These are phyloP conservation scores for Popillia japonica DNA, from an alignment of 1,140 invertebrate species.

Conservation along the genomic window DNA sequence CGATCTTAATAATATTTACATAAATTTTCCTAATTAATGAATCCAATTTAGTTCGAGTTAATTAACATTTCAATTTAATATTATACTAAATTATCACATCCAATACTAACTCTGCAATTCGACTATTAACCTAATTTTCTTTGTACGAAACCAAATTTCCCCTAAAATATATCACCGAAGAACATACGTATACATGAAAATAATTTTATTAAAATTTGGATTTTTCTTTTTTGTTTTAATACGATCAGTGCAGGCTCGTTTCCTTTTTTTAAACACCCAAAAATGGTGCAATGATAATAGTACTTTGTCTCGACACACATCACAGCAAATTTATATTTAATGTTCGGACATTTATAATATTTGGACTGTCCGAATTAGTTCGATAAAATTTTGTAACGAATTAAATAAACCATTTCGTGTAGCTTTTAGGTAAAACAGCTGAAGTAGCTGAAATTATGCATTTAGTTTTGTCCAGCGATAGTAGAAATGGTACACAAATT, in stretches of 20 bases:
- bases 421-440: neutral
- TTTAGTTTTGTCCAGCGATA: no score
- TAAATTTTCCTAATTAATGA: neutral
- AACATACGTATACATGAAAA: neutral
- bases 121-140: neutral
- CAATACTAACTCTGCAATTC: neutral
- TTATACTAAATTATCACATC: neutral
- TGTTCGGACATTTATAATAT: no score
- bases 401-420: neutral
- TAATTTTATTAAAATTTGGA: neutral
- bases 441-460: no score
- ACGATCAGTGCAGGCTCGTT: neutral
- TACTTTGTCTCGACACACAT: neutral
- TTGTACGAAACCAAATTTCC: no score
- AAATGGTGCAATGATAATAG: neutral
- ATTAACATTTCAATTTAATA: neutral
- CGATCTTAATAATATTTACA: neutral
- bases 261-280: neutral
- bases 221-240: neutral
- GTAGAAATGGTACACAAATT: no score
- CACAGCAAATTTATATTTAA: neutral
- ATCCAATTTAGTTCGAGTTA: neutral
- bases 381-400: neutral
- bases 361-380: no score
- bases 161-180: neutral